Base-by-base conservation (phyloP, 2,113 vertebrate genomes). In the Dermatemys mawii region DNA sequence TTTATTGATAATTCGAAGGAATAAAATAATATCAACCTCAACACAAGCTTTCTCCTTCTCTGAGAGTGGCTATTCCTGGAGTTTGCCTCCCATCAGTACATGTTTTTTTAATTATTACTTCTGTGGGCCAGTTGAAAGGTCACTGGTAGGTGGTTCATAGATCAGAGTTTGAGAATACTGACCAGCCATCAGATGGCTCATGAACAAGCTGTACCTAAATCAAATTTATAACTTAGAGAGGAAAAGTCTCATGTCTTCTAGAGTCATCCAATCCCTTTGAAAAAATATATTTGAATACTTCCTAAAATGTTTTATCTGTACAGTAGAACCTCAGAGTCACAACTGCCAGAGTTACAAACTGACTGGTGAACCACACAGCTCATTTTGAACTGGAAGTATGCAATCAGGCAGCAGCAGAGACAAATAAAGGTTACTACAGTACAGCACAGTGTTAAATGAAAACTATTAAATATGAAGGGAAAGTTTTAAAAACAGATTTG, bases 21-120 rank as follows among this genome's bases (percentile, higher is more conserved):
- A 29, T 54, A 0, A 0, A 44, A 51, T 29, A 1, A 10, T 2
- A 0, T 0, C 0, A 7, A 16, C 14, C 44, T 49, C 3, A 0
- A n/a, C 35, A 76, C 11, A 22, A 22, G 32, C 5, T 32, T 51
- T n/a, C 48, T 51, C 49, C 49, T 38, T 53, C 49, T 24, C 48
- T 19, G 49, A n/a, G 29, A 10, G 16, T 50, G 5, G 5, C 48
- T 5, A 51, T 49, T 51, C 78, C 49, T 24, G 6, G 1, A 1
- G 49, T 6, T 41, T 0, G 55, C 48, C 5, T 2, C 35, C 57
- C 0, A 0, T 76, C 32, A n/a, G 6, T n/a, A 19, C 38, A 7
- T 27, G 4, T 29, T 41, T 50, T 50, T 16, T n/a, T 73, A 41
- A 11, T 48, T 53, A 24, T 60, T 50, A 55, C 1, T 5, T 26